phyloP scores from a whole-genome alignment of 1,140 invertebrate species.

The Magallana ariakensis region DNA sequence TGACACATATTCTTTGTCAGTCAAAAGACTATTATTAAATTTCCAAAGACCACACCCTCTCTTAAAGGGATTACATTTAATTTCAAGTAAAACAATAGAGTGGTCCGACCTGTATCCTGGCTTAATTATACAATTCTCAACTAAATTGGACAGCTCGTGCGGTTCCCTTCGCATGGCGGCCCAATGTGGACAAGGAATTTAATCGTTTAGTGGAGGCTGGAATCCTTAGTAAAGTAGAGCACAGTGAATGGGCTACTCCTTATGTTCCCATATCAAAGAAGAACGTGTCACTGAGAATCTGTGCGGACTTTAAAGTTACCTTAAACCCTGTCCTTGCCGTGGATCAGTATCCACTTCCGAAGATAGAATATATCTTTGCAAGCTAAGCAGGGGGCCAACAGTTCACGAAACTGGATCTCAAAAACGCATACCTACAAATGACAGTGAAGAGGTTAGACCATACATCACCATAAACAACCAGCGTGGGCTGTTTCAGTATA shows the following conservation, averaged over 20 bases:
- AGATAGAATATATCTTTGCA: no score
- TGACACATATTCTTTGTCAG: no score
- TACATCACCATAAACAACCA: no score
- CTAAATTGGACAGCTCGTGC: not conserved
- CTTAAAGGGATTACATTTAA: not conserved
- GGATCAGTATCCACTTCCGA: no score
- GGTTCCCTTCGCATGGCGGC: not conserved
- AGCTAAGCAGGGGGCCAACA: no score
- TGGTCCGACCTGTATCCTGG: conserved; percentile 29
- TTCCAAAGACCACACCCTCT: not conserved
- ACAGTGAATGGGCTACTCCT: not conserved
- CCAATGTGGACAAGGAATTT: not conserved
- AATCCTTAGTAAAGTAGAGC: not conserved
- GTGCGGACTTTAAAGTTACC: not conserved
- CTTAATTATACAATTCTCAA: not conserved
- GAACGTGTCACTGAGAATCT: not conserved
- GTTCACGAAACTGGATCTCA: no score
- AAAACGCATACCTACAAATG: no score
- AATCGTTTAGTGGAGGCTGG: not conserved
- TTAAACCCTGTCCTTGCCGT: not conserved
- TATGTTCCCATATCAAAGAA: not conserved
- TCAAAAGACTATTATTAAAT: conserved; percentile 22
- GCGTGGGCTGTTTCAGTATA: no score
- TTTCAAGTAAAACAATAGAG: conserved; percentile 14
- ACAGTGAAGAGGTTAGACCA: no score